Conservation (phyloP, 2,888 invertebrate genomes). For the Drosophila paucipuncta region DNA sequence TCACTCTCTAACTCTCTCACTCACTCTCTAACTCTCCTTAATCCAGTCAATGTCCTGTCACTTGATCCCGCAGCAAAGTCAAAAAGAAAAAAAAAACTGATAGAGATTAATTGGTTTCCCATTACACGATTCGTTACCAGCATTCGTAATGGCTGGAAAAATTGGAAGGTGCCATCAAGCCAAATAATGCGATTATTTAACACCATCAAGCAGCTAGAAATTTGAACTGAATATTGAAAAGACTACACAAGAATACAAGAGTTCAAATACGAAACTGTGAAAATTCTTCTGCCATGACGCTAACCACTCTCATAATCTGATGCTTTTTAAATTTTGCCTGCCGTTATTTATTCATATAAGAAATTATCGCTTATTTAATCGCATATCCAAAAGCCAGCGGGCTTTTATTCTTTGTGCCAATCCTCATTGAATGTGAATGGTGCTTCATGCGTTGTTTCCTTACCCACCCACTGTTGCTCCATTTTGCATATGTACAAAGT, state of each 20-base stretch:
- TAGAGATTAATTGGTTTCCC: conserved; percentile 78
- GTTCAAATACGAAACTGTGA: conserved; percentile 8
- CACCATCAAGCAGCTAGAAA: conserved; percentile 27
- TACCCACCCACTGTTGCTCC: conserved; percentile 4
- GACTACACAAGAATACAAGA: conserved; percentile 2
- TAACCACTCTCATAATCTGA: conserved; percentile 40
- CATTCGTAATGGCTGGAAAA: conserved; percentile 44
- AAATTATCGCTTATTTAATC: conserved; percentile 82
- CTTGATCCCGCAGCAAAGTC: conserved; percentile 62
- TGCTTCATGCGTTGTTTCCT: conserved; percentile 8
- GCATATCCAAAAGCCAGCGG: conserved; percentile 32
- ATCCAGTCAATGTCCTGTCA: conserved; percentile 80
- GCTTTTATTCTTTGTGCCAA: conserved; percentile 20
- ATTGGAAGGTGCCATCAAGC: conserved; percentile 35
- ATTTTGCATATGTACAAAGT: conserved; percentile 42
- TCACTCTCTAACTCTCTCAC: no score
- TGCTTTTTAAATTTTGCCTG: conserved; percentile 32
- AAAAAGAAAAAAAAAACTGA: conserved; percentile 50
- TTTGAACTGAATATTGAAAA: conserved; percentile 35
- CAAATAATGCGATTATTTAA: conserved; percentile 66
- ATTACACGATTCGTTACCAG: conserved; percentile 52
- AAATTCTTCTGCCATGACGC: conserved; percentile 4
- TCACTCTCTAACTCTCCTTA: conserved; percentile 22
- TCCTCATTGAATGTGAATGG: conserved; percentile 59
- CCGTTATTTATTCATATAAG: conserved; percentile 76